A percentile compares a stretch with the other conserved stretches of the same genome.
phyloP scores from a whole-genome alignment of 2,888 invertebrate species.

The Tetheella fluctuosa region DNA sequence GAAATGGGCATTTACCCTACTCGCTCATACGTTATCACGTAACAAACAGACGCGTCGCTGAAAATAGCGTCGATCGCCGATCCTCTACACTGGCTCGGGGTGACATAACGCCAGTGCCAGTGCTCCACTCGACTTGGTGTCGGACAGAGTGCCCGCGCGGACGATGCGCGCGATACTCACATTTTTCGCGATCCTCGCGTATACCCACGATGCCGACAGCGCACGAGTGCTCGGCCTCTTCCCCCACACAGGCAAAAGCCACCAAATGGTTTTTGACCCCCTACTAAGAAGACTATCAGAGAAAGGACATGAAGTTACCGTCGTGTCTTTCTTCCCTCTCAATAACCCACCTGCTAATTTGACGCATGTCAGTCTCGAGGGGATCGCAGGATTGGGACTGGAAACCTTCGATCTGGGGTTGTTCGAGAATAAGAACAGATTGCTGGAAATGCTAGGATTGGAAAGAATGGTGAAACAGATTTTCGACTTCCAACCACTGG shows the following conservation, averaged over 20 bases:
- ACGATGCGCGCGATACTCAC: conserved; percentile 55
- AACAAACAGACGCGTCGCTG: conserved; percentile 30
- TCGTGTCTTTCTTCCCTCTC: conserved; percentile 84
- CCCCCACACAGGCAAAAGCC: conserved; percentile 85
- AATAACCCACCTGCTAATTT: conserved; percentile 74
- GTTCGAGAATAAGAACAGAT: conserved; percentile 50
- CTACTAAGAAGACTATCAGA: conserved; percentile 80
- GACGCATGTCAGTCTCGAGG: conserved; percentile 72
- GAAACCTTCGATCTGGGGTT: conserved; percentile 60
- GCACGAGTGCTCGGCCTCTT: conserved; percentile 84
- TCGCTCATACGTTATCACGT: conserved; percentile 20
- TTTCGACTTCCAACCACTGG: conserved; percentile 56
- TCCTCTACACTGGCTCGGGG: conserved; percentile 13
- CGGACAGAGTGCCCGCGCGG: conserved; percentile 36
- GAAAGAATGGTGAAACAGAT: conserved; percentile 54
- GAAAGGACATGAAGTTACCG: conserved; percentile 85
- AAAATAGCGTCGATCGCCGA: conserved; percentile 35
- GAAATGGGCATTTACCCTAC: conserved; percentile 31
- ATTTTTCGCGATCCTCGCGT: conserved; percentile 42
- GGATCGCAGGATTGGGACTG: conserved; percentile 60
- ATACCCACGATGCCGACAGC: conserved; percentile 49
- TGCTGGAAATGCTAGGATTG: conserved; percentile 51
- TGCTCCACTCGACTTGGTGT: conserved; percentile 33
- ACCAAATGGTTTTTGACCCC: conserved; percentile 85
- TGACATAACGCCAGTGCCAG: conserved; percentile 28